These are phyloP conservation scores for Plemyria rubiginata DNA, from an alignment of 2,888 invertebrate genomes.

Conservation along the genomic window DNA sequence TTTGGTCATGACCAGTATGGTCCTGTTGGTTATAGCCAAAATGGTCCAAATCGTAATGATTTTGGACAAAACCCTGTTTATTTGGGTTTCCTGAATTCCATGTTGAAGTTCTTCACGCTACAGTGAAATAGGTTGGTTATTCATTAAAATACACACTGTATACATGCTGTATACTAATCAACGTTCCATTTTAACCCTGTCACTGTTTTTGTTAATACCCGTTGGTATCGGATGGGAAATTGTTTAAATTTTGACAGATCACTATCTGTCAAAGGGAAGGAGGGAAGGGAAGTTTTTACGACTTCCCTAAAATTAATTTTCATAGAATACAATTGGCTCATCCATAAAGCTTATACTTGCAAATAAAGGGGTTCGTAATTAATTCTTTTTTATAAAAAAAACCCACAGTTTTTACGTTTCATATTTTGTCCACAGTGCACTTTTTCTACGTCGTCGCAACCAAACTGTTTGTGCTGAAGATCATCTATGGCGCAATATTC, in stretches of 20 bases:
- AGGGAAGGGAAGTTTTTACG: no score
- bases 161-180: no score
- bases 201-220: no score
- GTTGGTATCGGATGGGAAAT: no score
- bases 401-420: background rate
- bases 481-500: slow-evolving; percentile 71
- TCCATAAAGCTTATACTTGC: no score
- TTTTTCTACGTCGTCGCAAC: slow-evolving; percentile 75
- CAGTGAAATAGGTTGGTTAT: slow-evolving; percentile 42
- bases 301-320: no score
- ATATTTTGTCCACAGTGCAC: slow-evolving; percentile 66
- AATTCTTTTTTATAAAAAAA: no score
- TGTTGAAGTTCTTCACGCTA: slow-evolving; percentile 34
- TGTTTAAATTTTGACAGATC: no score
- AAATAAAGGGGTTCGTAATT: no score
- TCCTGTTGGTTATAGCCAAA: slow-evolving; percentile 1
- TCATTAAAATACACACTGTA: no score
- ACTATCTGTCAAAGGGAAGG: no score
- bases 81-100: slow-evolving; percentile 23
- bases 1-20: slow-evolving; percentile 26
- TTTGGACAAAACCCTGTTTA: slow-evolving; percentile 1
- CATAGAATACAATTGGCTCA: no score
- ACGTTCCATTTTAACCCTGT: slow-evolving; percentile 1
- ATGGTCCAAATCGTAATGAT: background rate
- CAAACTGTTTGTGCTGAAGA: slow-evolving; percentile 70